Percentiles rank a stretch among this genome's conserved stretches.
Conservation (phyloP, 1,140 invertebrate genomes). For the Aphis craccivora region DNA sequence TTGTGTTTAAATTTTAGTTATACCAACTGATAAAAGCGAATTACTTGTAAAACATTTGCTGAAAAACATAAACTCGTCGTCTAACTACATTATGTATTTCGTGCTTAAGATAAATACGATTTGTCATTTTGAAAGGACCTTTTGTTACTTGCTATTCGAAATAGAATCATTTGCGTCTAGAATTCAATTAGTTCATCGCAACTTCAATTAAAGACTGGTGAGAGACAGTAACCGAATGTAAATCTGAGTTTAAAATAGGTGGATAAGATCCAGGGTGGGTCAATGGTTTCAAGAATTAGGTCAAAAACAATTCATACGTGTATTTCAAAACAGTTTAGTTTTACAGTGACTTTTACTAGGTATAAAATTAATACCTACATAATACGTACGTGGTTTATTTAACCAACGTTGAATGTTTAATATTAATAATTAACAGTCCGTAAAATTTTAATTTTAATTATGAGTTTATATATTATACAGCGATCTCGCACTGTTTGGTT, state of each 20-base stretch:
- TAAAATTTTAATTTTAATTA: slow-evolving; percentile 23
- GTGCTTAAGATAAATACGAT: background rate
- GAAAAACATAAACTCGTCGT: background rate
- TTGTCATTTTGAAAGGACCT: slow-evolving; percentile 37
- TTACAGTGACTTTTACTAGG: background rate
- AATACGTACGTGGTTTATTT: background rate
- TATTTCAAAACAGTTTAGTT: background rate
- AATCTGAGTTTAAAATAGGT: background rate
- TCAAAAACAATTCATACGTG: background rate
- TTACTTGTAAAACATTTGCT: background rate
- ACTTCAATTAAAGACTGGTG: background rate
- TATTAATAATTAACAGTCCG: slow-evolving; percentile 3
- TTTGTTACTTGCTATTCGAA: slow-evolving; percentile 2
- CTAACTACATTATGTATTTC: background rate
- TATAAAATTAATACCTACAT: background rate
- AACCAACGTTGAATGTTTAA: background rate
- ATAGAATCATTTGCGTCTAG: slow-evolving; percentile 15
- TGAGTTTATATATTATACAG: background rate
- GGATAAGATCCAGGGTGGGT: background rate
- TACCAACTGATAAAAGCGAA: background rate
- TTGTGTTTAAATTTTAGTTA: background rate
- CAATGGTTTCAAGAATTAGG: background rate
- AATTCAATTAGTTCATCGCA: slow-evolving; percentile 31
- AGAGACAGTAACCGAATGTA: background rate
- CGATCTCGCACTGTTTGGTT: background rate